These are phyloP conservation scores for Pavo muticus DNA, from an alignment of 2,113 vertebrate genomes.

Conservation along the genomic window DNA sequence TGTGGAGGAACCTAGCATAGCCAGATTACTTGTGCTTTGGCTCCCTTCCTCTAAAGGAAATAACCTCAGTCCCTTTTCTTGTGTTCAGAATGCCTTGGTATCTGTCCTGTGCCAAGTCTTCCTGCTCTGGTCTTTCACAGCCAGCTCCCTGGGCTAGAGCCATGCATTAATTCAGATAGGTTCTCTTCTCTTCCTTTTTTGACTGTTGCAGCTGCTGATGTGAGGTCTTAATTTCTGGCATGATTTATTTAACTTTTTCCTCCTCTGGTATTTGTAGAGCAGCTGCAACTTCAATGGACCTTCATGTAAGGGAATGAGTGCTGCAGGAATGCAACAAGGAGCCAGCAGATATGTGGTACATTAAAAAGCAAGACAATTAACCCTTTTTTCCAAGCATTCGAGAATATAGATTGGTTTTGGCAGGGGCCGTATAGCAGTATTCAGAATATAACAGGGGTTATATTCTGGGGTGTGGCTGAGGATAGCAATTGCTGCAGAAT, in stretches of 20 bases:
- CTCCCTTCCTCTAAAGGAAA: neutral
- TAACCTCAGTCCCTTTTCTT: slow-evolving; percentile 18
- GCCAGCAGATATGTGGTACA: neutral
- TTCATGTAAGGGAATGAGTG: neutral
- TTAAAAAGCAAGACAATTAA: slow-evolving; percentile 20
- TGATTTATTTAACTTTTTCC: neutral
- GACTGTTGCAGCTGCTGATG: slow-evolving; percentile 11
- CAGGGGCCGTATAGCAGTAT: neutral
- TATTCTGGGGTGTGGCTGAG: neutral
- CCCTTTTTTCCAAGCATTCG: neutral
- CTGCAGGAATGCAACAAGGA: neutral
- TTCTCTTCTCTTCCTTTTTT: neutral
- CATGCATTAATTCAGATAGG: neutral
- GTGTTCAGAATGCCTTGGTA: neutral
- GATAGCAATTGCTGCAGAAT: neutral
- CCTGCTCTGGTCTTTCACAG: neutral
- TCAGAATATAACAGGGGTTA: neutral
- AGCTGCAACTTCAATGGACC: slow-evolving; percentile 24
- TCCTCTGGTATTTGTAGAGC: neutral
- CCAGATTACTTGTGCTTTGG: neutral
- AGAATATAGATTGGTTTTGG: neutral
- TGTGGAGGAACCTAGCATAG: neutral
- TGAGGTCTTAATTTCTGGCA: neutral
- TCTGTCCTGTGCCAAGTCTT: neutral
- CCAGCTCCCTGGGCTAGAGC: neutral